These are phyloP conservation scores for Sparus aurata DNA, from an alignment of 2,797 vertebrate species.

Conservation along the genomic window DNA sequence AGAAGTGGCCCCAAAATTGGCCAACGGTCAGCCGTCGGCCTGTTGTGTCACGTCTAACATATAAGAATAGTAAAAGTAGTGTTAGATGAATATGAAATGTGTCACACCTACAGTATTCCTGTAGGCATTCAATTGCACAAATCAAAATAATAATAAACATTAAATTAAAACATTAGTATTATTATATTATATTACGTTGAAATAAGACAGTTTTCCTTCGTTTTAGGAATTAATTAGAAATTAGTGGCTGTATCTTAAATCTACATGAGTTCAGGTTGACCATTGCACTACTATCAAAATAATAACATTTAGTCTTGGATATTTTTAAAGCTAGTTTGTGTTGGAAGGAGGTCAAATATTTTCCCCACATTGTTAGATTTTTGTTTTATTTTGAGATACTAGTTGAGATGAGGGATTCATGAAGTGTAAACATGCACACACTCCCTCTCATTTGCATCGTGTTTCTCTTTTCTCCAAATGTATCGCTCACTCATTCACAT, in stretches of 20 bases:
- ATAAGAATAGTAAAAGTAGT: too few relatives aligned
- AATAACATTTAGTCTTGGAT: neutral
- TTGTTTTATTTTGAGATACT: neutral
- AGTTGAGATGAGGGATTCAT: neutral
- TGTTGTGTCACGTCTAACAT: too few relatives aligned
- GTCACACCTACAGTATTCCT: neutral
- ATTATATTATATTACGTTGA: too few relatives aligned
- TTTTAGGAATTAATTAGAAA: neutral
- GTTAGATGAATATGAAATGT: too few relatives aligned
- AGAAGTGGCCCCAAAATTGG: too few relatives aligned
- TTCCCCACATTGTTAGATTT: neutral
- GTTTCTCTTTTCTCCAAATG: slow-evolving; percentile 12
- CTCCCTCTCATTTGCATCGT: neutral
- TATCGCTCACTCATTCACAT: slow-evolving; percentile 34
- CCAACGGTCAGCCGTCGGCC: too few relatives aligned
- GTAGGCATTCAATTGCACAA: neutral
- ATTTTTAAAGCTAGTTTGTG: neutral
- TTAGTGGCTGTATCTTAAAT: neutral
- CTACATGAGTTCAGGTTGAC: neutral
- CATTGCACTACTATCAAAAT: neutral
- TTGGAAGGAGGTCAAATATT: neutral
- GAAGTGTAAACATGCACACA: neutral
- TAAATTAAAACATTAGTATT: too few relatives aligned
- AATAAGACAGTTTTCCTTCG: neutral
- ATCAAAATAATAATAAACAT: neutral